Evolutionary conservation across 1,140 invertebrate genomes (phyloP).

Genomic region (Brachionus asplanchnoidis): DNA sequence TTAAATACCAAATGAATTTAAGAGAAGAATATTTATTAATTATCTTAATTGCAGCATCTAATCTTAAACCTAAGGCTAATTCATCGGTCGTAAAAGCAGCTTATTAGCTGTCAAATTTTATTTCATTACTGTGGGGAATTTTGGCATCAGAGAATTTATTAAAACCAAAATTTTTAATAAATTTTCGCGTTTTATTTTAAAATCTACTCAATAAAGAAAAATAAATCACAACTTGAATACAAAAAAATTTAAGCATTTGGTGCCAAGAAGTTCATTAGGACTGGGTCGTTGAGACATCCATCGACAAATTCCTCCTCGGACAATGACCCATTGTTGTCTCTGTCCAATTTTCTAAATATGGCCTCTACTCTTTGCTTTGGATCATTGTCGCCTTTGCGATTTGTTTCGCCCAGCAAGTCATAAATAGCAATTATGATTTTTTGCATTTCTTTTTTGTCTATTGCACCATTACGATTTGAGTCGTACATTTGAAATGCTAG

Average conservation of each 20-base stretch:
- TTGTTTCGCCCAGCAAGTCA: conserved; percentile 40
- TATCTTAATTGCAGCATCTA: background rate
- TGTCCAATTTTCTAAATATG: conserved; percentile 32
- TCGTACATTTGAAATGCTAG: conserved; percentile 42
- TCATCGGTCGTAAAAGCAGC: background rate
- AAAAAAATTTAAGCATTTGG: conserved; percentile 15
- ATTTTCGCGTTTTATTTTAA: background rate
- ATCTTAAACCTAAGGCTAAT: background rate
- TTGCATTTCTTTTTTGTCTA: conserved; percentile 42
- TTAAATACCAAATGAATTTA: background rate
- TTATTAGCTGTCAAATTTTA: background rate
- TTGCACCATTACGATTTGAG: conserved; percentile 18
- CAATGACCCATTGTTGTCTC: background rate
- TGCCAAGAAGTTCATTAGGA: conserved; percentile 12
- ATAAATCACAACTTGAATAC: background rate
- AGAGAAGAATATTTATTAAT: background rate
- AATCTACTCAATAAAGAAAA: background rate
- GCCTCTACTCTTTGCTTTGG: conserved; percentile 31
- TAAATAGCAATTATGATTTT: conserved; percentile 51
- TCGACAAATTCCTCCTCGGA: conserved; percentile 41
- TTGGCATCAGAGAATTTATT: background rate
- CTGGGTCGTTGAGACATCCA: conserved; percentile 11
- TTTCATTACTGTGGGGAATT: background rate
- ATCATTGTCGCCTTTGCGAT: conserved; percentile 40
- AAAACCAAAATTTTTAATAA: background rate